Conservation (phyloP, 2,113 vertebrate species). For the Bettongia penicillata region DNA sequence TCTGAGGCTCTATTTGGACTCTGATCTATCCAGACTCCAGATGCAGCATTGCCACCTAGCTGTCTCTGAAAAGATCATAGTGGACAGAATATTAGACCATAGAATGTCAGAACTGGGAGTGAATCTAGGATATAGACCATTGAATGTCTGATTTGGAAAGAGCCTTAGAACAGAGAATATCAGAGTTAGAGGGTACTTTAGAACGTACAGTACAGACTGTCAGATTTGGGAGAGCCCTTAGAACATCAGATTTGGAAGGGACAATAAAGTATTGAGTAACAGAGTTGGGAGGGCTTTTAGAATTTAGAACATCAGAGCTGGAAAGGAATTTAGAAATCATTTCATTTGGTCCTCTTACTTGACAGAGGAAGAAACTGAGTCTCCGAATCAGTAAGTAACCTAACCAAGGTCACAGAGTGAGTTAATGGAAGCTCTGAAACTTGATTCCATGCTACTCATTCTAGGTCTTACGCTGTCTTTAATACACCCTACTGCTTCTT, state of each 20-base stretch:
- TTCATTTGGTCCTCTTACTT: background rate
- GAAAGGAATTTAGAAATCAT: background rate
- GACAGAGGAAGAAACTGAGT: background rate
- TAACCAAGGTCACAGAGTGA: background rate
- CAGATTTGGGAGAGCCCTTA: background rate
- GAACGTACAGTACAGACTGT: background rate
- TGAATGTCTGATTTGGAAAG: background rate
- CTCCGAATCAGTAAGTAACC: background rate
- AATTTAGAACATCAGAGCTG: background rate
- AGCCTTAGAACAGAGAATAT: background rate
- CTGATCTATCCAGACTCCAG: background rate
- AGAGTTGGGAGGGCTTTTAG: too few relatives aligned
- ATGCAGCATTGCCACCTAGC: background rate
- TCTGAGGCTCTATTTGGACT: background rate
- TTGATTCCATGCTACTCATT: background rate
- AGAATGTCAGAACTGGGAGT: background rate
- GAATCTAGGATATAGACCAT: background rate
- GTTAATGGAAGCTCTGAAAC: background rate
- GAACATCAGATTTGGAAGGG: background rate
- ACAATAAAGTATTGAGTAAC: too few relatives aligned
- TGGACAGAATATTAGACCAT: background rate
- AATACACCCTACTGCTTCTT: background rate
- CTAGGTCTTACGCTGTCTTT: background rate
- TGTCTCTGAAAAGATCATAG: background rate
- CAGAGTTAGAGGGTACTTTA: background rate